phyloP scores from a whole-genome alignment of 1,140 invertebrate species.

The Megalopta genalis region DNA sequence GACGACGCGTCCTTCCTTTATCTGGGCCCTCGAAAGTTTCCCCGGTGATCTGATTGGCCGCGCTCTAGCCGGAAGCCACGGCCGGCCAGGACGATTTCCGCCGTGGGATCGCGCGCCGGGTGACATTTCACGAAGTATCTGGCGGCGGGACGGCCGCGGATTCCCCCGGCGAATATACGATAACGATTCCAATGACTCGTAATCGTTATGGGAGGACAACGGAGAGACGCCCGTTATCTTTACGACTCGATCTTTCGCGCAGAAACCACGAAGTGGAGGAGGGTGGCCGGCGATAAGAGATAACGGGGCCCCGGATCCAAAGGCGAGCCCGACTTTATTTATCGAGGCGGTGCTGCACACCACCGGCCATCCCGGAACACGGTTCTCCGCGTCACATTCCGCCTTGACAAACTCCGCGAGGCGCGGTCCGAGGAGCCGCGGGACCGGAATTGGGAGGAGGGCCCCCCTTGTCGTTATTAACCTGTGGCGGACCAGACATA shows the following conservation, averaged over 20 bases:
- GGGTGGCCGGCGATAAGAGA: constrained; percentile 62
- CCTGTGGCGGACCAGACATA: no score
- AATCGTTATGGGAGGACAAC: constrained; percentile 53
- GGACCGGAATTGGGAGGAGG: constrained; percentile 6
- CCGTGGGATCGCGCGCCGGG: constrained; percentile 8
- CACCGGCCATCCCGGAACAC: constrained; percentile 37
- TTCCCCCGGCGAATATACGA: constrained; percentile 31
- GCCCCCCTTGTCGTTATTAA: no score
- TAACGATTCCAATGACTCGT: constrained; percentile 58
- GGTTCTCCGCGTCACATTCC: constrained; percentile 25
- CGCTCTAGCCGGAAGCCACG: background rate
- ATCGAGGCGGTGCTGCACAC: constrained; percentile 6
- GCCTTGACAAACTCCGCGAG: background rate
- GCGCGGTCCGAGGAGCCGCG: background rate
- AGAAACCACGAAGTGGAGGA: constrained; percentile 45
- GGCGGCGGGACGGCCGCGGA: background rate
- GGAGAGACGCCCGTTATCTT: constrained; percentile 58
- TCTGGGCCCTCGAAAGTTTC: background rate
- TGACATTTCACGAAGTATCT: constrained; percentile 23
- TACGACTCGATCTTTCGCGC: constrained; percentile 55
- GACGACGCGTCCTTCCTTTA: constrained; percentile 35
- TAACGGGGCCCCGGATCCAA: constrained; percentile 48
- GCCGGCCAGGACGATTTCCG: background rate
- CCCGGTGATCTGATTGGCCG: background rate
- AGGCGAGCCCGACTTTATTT: constrained; percentile 20